Evolutionary conservation across 2,797 vertebrate species (phyloP).

Genomic region (Eulemur coronatus): DNA sequence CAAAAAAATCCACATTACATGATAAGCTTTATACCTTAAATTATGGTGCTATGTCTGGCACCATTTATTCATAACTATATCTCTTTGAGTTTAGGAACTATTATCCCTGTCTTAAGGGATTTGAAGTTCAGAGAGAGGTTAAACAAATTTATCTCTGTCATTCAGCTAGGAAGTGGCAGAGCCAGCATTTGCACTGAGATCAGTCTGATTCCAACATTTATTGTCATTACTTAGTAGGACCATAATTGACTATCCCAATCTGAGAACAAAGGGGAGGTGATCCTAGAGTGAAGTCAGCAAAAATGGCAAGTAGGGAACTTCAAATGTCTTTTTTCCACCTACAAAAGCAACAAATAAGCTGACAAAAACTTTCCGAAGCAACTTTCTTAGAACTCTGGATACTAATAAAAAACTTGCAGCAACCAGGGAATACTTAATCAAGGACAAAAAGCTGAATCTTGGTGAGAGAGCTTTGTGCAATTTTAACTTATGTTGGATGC

Average conservation of each 20-base stretch:
- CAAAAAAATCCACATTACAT: background rate
- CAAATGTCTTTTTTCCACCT: background rate
- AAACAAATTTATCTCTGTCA: background rate
- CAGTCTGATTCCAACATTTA: background rate
- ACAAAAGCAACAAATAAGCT: background rate
- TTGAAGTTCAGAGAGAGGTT: slow-evolving; percentile 7
- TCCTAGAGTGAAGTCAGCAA: background rate
- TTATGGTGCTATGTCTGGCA: background rate
- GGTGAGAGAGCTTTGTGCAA: background rate
- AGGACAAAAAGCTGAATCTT: background rate
- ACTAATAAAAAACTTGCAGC: background rate
- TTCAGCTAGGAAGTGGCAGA: background rate
- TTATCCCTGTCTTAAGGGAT: background rate
- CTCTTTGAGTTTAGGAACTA: background rate
- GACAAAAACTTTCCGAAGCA: background rate
- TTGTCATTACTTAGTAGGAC: background rate
- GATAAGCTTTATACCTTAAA: background rate
- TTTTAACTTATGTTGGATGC: background rate
- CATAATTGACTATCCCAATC: too few relatives aligned
- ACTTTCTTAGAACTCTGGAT: background rate
- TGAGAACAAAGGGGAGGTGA: background rate
- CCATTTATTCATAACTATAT: background rate
- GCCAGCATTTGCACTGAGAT: background rate
- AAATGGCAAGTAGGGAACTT: background rate
- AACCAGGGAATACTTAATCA: background rate